These are phyloP conservation scores for Lumbricus terrestris DNA, from an alignment of 2,888 invertebrate species.

Conservation along the genomic window DNA sequence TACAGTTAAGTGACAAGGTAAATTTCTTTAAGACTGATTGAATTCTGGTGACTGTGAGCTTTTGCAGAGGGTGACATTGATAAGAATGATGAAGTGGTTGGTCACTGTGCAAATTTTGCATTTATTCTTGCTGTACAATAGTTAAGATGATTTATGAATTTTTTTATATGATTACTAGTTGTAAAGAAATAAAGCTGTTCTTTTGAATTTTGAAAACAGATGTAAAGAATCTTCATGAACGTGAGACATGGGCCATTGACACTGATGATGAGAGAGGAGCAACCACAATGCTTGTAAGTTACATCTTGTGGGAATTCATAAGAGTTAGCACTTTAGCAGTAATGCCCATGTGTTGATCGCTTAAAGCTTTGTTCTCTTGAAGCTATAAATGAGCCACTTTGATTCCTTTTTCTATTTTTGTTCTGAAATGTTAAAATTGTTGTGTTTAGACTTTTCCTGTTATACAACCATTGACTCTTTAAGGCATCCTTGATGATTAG, in stretches of 20 bases:
- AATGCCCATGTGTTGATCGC: too few species aligned
- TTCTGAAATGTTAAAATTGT: too few species aligned
- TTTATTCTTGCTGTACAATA: background rate
- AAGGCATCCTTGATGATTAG: too few species aligned
- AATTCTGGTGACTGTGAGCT: too few species aligned
- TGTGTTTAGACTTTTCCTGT: too few species aligned
- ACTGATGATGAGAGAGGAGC: conserved; percentile 81
- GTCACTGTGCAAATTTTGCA: background rate
- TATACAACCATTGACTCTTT: too few species aligned
- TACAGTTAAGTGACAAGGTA: too few species aligned
- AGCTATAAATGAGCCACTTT: too few species aligned
- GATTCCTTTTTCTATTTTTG: too few species aligned
- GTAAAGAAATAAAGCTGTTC: background rate
- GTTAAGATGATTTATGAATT: background rate
- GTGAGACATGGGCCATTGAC: conserved; percentile 83
- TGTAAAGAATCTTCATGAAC: conserved; percentile 49
- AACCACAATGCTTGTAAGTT: conserved; percentile 74
- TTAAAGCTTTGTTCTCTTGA: too few species aligned
- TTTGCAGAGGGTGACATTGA: background rate
- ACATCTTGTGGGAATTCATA: background rate
- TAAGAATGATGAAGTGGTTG: background rate
- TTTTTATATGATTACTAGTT: background rate
- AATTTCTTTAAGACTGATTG: too few species aligned
- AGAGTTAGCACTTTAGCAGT: too few species aligned
- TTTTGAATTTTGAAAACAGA: conserved; percentile 42